Percentiles rank a stretch among this genome's conserved stretches.
phyloP scores from a whole-genome alignment of 2,113 vertebrate species.

The Rhombomys opimus region DNA sequence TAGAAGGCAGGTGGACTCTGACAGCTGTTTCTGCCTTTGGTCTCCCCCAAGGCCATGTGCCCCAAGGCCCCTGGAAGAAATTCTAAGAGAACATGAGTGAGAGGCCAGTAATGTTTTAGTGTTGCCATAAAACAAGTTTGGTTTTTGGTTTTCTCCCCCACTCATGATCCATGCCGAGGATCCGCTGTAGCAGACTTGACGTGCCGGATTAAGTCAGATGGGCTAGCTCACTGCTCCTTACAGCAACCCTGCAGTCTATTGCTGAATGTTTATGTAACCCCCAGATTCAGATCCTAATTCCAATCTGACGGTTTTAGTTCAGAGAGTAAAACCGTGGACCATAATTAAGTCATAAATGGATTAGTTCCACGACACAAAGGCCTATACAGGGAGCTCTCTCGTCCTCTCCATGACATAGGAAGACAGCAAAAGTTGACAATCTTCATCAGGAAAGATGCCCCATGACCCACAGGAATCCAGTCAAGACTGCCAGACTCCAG shows the following conservation, averaged over 20 bases:
- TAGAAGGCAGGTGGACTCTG: background rate
- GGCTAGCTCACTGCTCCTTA: background rate
- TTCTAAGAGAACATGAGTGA: background rate
- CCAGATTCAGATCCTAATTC: background rate
- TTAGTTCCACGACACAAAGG: background rate
- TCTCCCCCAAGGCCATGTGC: background rate
- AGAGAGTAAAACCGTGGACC: background rate
- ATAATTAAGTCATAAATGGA: background rate
- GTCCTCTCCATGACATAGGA: background rate
- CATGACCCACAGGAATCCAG: background rate
- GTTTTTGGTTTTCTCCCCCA: background rate
- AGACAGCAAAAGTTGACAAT: background rate
- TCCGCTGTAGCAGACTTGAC: background rate
- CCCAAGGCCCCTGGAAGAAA: background rate
- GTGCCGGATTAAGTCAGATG: background rate
- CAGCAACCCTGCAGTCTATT: background rate
- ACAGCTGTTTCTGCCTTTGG: background rate
- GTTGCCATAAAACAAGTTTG: background rate
- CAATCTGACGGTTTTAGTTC: background rate
- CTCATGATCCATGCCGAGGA: background rate
- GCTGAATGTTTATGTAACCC: background rate
- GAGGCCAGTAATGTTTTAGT: background rate
- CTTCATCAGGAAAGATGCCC: background rate
- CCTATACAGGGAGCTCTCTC: background rate
- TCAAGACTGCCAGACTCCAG: background rate